A percentile compares a stretch with the other conserved stretches of the same genome.
These are phyloP conservation scores for Salvelinus namaycush DNA, from an alignment of 2,113 vertebrate species.

Conservation along the genomic window DNA sequence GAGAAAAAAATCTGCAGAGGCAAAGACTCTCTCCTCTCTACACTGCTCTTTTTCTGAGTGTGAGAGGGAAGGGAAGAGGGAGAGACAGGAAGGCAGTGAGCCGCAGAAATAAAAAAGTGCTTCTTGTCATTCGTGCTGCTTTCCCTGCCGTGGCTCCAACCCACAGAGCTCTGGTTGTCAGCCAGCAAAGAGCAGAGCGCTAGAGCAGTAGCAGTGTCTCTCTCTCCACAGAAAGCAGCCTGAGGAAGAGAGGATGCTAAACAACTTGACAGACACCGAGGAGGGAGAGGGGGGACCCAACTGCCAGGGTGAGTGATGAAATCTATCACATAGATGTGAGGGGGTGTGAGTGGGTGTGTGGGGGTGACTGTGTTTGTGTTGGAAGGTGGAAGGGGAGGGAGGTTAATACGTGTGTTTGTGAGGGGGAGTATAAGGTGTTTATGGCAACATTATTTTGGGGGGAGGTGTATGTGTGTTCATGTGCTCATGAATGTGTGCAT, in stretches of 20 bases:
- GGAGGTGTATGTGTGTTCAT: not conserved
- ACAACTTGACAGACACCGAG: constrained; percentile 88
- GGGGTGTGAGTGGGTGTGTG: constrained; percentile 16
- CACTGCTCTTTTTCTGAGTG: constrained; percentile 25
- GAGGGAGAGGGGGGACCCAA: constrained; percentile 87
- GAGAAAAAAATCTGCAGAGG: constrained; percentile 28
- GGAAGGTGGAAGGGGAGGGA: not conserved
- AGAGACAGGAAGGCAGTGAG: constrained; percentile 21
- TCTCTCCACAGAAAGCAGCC: constrained; percentile 31
- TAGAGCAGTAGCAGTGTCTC: constrained; percentile 8
- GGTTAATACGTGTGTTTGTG: not conserved
- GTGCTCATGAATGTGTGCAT: not conserved
- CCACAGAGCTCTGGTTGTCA: not conserved
- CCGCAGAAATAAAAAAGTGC: constrained; percentile 28
- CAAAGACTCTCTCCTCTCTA: constrained; percentile 26
- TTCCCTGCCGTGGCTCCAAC: constrained; percentile 15
- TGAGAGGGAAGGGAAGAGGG: constrained; percentile 34
- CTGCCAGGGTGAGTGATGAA: constrained; percentile 83
- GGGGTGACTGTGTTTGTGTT: constrained; percentile 3
- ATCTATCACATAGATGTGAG: constrained; percentile 18
- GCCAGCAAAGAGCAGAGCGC: constrained; percentile 9
- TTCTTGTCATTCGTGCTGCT: constrained; percentile 22
- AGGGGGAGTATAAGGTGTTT: not conserved
- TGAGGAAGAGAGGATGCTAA: constrained; percentile 79
- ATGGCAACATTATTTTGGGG: not conserved